Evolutionary conservation across 2,888 invertebrate genomes (phyloP), one percentile per base, ranked within the genome.

Genomic region (Drosophila borealis): DNA sequence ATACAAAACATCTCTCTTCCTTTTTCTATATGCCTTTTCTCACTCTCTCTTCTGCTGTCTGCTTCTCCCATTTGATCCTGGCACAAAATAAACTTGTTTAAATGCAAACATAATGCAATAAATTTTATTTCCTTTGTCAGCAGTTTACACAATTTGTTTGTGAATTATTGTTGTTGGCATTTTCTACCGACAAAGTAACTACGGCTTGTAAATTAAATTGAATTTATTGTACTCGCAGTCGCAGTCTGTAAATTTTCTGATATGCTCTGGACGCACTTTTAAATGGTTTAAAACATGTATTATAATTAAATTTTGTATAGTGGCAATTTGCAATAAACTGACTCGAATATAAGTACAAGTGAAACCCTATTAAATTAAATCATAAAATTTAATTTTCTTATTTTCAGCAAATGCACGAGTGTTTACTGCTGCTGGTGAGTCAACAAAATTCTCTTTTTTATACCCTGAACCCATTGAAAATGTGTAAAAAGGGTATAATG

Each of bases 171-270:
- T 50, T 67, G 51, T 54, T 75, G 45, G 19, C 63, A 64, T 54
- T 55, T 63, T 29, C 62, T 11, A 25, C 9, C 60, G 53, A 69
- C 77, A 84, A 84, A 74, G 80, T 84, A 77, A 79, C 68, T 72
- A 75, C 51, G 51, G 75, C 73, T 65, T 82, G 83, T 85, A 88
- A 88, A 88, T 83, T 70, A 68, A 85, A 88, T 88, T 85, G 53
- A 88, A 83, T 88, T 88, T 81, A 85, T 85, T 87, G 81, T 75
- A 49, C 42, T 53, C 37, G 42, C 57, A 39, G 17, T 37, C 19
- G 41, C 51, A 42, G 48, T 65, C 57, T 53, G 49, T 46, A 25
- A 36, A 57, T 60, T 44, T 46, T 53, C 61, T 29, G 46, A 36
- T 49, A 50, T 69, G 54, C 29, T 56, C 51, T 13, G 5, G 34